These are phyloP conservation scores for Zootoca vivipara DNA, from an alignment of 2,113 vertebrate genomes.

Conservation along the genomic window DNA sequence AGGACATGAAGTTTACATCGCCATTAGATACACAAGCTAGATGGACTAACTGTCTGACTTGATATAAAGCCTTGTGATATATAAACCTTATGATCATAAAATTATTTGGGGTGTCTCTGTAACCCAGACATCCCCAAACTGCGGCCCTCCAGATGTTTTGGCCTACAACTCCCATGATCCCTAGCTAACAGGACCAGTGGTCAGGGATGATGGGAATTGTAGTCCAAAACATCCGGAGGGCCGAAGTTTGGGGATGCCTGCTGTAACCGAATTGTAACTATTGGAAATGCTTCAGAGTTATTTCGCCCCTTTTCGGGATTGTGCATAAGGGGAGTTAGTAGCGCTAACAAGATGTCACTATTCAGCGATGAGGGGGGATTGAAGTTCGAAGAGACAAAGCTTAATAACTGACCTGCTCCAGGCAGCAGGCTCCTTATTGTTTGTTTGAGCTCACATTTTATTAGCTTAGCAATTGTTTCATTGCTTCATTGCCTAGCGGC, in stretches of 20 bases:
- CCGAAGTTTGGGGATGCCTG: too few species aligned
- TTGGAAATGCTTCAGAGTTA: neutral
- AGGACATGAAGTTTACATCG: neutral
- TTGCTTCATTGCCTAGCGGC: slow-evolving; percentile 23
- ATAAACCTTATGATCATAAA: slow-evolving; percentile 22
- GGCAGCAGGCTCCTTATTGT: neutral
- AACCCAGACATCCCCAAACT: too few species aligned
- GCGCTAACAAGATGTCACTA: slow-evolving; percentile 33
- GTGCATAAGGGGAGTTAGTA: slow-evolving; percentile 18
- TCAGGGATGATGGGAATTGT: too few species aligned
- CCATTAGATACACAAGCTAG: neutral
- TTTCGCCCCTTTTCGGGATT: neutral
- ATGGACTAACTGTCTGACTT: too few species aligned
- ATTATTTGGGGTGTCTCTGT: slow-evolving; percentile 39
- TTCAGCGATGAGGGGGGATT: neutral
- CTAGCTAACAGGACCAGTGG: too few species aligned
- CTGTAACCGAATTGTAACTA: slow-evolving; percentile 38
- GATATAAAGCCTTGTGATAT: neutral
- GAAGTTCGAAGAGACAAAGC: neutral
- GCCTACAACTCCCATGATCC: too few species aligned
- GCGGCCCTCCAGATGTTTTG: too few species aligned
- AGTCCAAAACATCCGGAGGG: too few species aligned
- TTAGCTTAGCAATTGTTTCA: slow-evolving; percentile 22
- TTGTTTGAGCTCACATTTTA: neutral
- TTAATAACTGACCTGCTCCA: neutral